Base-by-base conservation (phyloP, 2,113 vertebrate genomes). In the Dolichallabes microphthalmus region DNA sequence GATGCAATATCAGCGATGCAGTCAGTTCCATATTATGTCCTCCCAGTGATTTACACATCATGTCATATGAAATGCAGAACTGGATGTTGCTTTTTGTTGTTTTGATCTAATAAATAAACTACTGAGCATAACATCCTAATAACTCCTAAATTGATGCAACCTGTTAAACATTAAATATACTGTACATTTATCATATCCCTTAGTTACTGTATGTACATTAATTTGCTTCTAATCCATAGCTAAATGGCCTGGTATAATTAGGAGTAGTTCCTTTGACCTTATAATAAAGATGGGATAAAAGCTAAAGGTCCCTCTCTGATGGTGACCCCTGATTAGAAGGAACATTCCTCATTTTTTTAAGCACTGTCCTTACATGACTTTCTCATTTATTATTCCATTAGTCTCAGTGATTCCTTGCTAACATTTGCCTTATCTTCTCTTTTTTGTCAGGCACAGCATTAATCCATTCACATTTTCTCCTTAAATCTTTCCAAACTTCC, bases 261-360 rank as follows among this genome's bases (percentile, higher is more conserved):
- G 45, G 63, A 71, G 35, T 13, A 76, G 60, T 6, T 64, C 32
- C n/a, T 32, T 73, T 76, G 52, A 82, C 61, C 57, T 45, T 69
- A 39, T 73, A 73, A 82, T n/a, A 7, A 32, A 27, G 27, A 57
- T 30, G 12, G 12, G 58, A 80, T 78, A 27, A 81, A 80, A 69
- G 30, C 55, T 71, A n/a, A 52, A 63, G 66, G 25, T 69, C 45
- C 15, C 15, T 53, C 15, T 79, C 77, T 82, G 82, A 85, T 85
- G 83, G 69, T 82, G 78, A 85, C 86, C 83, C 74, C 69, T 82
- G 15, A 55, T 81, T 66, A 61, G 11, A 20, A 19, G 61, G n/a
- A 82, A 73, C 30, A 32, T 80, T 64, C 12, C 58, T 57, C 30
- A 6, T 3, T 30, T 15, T 58, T 32, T 66, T 80, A 61, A 83